A percentile compares a stretch with the other conserved stretches of the same genome.
Conservation (phyloP, 1,140 invertebrate species). For the Drosophila littoralis region DNA sequence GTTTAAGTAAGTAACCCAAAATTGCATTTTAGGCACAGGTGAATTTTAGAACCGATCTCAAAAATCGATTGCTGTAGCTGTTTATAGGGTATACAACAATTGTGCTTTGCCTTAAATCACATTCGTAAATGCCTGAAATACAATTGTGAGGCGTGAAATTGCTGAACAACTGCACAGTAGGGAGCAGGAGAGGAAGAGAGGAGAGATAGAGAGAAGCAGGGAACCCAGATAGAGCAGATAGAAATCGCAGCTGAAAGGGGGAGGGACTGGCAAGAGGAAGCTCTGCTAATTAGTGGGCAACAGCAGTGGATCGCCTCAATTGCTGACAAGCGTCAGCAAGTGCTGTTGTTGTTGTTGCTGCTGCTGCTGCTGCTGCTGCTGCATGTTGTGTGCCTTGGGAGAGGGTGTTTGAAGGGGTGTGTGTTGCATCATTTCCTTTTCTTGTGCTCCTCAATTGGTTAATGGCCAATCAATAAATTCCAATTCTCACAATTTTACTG, state of each 20-base stretch:
- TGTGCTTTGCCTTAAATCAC: not conserved
- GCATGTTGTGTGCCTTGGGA: slow-evolving; percentile 3
- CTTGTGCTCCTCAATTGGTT: slow-evolving; percentile 66
- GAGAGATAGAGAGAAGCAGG: not conserved
- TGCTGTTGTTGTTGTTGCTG: slow-evolving; percentile 16
- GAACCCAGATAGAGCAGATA: not conserved
- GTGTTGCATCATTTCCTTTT: slow-evolving; percentile 28
- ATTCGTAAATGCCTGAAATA: slow-evolving; percentile 42
- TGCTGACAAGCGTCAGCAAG: slow-evolving; percentile 31
- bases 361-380: slow-evolving; percentile 17
- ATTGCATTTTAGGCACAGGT: no score
- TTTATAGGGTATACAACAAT: not conserved
- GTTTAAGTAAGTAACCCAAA: no score
- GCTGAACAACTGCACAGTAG: slow-evolving; percentile 55
- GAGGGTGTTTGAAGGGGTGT: not conserved
- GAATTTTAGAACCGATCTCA: no score
- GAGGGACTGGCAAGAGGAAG: slow-evolving; percentile 1
- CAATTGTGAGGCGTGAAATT: slow-evolving; percentile 63
- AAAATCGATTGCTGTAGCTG: not conserved
- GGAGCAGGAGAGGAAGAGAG: not conserved
- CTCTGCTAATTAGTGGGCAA: slow-evolving; percentile 37
- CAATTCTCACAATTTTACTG: slow-evolving; percentile 82
- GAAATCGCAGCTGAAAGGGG: not conserved
- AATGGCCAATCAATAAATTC: slow-evolving; percentile 84
- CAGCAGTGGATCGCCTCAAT: slow-evolving; percentile 44